Conservation (phyloP, 2,113 vertebrate species). For the Sinocyclocheilus rhinocerous region DNA sequence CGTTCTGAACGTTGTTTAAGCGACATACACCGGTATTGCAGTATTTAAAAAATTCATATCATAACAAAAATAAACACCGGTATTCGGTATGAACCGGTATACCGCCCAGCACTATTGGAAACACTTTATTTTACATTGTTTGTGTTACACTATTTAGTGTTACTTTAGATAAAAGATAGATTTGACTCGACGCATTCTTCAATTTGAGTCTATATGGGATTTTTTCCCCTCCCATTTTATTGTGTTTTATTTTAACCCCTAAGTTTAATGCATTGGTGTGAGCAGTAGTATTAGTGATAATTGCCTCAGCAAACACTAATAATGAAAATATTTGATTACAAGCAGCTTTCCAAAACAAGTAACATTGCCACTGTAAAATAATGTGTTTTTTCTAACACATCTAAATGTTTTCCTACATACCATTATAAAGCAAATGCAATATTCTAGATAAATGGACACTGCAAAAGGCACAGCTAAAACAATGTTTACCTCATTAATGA, state of each 20-base stretch:
- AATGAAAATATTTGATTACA: neutral
- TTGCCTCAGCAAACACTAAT: too few species aligned
- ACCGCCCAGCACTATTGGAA: too few species aligned
- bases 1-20: too few species aligned
- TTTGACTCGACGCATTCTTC: neutral
- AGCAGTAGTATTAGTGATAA: neutral
- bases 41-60: too few species aligned
- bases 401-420: neutral
- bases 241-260: neutral
- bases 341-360: too few species aligned
- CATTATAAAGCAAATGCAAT: neutral
- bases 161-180: neutral
- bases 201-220: neutral
- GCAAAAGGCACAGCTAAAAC: constrained; percentile 18
- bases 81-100: too few species aligned
- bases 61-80: too few species aligned
- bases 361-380: too few species aligned
- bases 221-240: neutral
- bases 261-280: neutral
- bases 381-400: neutral
- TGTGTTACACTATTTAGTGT: neutral
- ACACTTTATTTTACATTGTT: neutral
- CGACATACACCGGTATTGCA: too few species aligned
- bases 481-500: constrained; percentile 57
- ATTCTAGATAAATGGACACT: constrained; percentile 24